Percentiles rank a stretch among this genome's conserved stretches.
phyloP scores from a whole-genome alignment of 2,888 invertebrate genomes.

The Lithophane leautieri region DNA sequence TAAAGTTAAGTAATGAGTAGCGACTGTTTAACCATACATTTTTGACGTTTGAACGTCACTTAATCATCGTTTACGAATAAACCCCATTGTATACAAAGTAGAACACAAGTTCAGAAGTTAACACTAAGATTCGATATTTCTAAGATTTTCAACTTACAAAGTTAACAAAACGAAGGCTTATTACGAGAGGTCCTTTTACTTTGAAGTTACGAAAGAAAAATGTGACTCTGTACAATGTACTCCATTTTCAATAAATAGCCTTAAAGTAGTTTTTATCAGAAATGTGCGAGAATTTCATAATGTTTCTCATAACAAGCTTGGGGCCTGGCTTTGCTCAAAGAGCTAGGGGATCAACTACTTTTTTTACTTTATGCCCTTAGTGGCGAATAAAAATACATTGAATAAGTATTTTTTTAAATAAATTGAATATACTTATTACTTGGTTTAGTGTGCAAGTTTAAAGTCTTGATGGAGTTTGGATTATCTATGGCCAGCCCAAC shows the following conservation, averaged over 20 bases:
- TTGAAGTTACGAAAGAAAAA: conserved; percentile 38
- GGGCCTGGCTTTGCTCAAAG: conserved; percentile 44
- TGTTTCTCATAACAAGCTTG: conserved; percentile 46
- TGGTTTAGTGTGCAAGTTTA: background rate
- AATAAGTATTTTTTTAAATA: background rate
- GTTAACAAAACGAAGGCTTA: conserved; percentile 45
- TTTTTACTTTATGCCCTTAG: conserved; percentile 6
- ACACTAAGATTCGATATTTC: conserved; percentile 29
- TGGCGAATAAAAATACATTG: background rate
- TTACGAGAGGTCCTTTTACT: conserved; percentile 30
- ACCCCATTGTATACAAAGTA: background rate
- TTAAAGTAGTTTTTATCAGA: conserved; percentile 33
- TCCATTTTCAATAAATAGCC: conserved; percentile 50
- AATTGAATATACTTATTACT: background rate
- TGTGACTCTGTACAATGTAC: conserved; percentile 22
- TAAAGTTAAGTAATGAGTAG: no score
- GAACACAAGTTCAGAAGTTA: background rate
- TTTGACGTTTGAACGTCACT: no score
- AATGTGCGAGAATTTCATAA: conserved; percentile 52
- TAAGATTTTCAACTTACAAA: conserved; percentile 39
- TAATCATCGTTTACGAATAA: no score
- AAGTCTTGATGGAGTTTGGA: background rate
- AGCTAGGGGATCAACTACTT: conserved; percentile 26
- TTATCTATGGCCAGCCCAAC: background rate
- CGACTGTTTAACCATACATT: no score